Evolutionary conservation across 2,113 vertebrate species (phyloP).

Genomic region (Maccullochella peelii): DNA sequence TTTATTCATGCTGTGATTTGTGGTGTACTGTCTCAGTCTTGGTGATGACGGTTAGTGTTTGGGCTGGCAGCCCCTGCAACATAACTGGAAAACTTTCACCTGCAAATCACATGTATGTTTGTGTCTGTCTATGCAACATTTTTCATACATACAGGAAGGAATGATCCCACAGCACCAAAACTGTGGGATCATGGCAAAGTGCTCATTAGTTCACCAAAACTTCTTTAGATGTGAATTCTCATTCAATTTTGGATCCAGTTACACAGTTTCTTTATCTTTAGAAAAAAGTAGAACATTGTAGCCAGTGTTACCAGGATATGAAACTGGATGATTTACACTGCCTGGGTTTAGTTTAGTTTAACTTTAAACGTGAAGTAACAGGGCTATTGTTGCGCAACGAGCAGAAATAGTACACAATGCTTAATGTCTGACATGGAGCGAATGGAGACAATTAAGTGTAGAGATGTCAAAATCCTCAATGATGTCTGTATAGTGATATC

Average conservation of each 20-base stretch:
- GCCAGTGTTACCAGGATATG: neutral
- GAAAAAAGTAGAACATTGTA: neutral
- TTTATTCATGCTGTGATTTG: neutral
- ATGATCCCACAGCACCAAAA: neutral
- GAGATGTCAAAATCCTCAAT: neutral
- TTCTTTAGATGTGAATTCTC: neutral
- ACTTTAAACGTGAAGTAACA: neutral
- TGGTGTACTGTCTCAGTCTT: neutral
- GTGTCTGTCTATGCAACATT: neutral
- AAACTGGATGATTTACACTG: neutral
- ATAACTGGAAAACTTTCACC: constrained; percentile 9
- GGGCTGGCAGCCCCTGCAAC: neutral
- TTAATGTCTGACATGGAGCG: neutral
- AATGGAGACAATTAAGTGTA: neutral
- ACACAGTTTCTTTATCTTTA: neutral
- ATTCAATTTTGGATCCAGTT: neutral
- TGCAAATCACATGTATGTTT: neutral
- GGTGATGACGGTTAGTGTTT: neutral
- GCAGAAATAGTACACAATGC: neutral
- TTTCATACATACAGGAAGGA: neutral
- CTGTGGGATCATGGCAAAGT: neutral
- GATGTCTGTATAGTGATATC: neutral
- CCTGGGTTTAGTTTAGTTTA: neutral
- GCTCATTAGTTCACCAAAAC: neutral
- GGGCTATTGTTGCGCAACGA: neutral